A percentile compares a stretch with the other conserved stretches of the same genome.
Conservation (phyloP, 2,888 invertebrate species). For the Epistrophe eligans region DNA sequence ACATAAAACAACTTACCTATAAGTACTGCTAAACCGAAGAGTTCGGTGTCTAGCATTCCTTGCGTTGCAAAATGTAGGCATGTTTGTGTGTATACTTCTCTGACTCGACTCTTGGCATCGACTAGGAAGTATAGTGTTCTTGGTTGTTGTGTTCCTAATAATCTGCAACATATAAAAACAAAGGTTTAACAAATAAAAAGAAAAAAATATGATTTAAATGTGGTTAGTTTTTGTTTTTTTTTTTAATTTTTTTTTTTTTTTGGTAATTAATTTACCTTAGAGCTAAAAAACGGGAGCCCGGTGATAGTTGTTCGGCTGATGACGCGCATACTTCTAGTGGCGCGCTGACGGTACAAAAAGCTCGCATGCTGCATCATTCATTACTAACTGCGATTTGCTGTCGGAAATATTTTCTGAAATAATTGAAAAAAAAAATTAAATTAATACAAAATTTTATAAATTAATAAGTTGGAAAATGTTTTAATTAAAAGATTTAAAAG, state of each 20-base stretch:
- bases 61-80: conserved; percentile 91
- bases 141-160: conserved; percentile 84
- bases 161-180: conserved; percentile 77
- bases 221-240: neutral
- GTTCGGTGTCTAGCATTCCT: conserved; percentile 92
- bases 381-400: conserved; percentile 84
- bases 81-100: conserved; percentile 92
- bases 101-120: conserved; percentile 92
- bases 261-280: conserved; percentile 82
- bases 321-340: conserved; percentile 91
- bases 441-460: neutral
- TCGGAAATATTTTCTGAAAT: conserved; percentile 83
- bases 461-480: neutral
- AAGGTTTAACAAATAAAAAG: neutral
- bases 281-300: conserved; percentile 87
- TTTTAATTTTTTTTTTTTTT: no score
- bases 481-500: no score
- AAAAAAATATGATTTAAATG: neutral
- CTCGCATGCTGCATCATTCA: conserved; percentile 87
- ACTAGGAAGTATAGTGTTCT: conserved; percentile 85
- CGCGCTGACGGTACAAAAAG: conserved; percentile 92
- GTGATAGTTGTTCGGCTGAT: conserved; percentile 85
- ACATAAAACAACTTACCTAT: conserved; percentile 87
- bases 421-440: neutral
- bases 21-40: conserved; percentile 92